A percentile compares a stretch with the other conserved stretches of the same genome.
Evolutionary conservation across 2,113 vertebrate species (phyloP).

Genomic region (Acanthisitta chloris): DNA sequence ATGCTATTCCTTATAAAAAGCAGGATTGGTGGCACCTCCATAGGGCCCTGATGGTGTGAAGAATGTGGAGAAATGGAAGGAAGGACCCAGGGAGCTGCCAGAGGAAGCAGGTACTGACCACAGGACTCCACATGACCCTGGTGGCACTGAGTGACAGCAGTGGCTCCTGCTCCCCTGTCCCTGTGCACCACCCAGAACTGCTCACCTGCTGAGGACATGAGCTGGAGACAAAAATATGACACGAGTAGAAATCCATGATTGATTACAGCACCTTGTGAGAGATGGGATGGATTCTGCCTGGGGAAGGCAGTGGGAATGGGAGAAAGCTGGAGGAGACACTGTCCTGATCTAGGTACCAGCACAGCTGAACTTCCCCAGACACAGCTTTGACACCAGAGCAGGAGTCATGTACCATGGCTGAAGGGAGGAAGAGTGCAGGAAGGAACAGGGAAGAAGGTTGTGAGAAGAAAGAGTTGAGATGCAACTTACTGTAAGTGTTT

Average conservation of each 20-base stretch:
- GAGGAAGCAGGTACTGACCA: background rate
- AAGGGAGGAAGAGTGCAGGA: background rate
- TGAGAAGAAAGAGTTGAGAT: background rate
- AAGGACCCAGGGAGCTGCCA: background rate
- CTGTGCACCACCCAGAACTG: background rate
- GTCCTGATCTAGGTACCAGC: background rate
- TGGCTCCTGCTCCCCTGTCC: background rate
- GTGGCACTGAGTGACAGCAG: rapidly evolving
- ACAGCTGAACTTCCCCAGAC: background rate
- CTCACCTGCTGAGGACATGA: background rate
- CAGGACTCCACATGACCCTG: background rate
- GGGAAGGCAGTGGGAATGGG: background rate
- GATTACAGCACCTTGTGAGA: background rate
- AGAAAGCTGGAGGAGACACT: background rate
- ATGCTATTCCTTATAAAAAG: background rate
- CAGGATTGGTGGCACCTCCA: background rate
- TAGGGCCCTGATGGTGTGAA: background rate
- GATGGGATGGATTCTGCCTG: background rate
- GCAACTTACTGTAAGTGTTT: background rate
- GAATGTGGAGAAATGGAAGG: rapidly evolving
- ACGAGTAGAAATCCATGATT: rapidly evolving
- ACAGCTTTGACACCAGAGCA: background rate
- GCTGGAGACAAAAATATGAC: background rate
- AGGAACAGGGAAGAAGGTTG: background rate
- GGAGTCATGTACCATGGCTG: rapidly evolving